Conservation (phyloP, 2,797 vertebrate genomes). For the Chelon auratus region DNA sequence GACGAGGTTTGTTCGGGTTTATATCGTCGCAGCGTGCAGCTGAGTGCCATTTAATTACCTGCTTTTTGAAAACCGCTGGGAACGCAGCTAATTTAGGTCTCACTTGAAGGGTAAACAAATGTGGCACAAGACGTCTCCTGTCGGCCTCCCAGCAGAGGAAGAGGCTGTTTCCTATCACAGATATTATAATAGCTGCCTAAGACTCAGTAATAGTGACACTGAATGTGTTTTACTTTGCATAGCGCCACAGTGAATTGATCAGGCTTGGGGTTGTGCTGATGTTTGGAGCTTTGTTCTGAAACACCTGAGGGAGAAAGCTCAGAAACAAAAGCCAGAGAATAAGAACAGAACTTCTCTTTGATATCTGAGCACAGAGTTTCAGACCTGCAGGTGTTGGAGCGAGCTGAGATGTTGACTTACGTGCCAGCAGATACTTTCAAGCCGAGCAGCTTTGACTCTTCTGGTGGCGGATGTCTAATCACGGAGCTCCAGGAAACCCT, state of each 20-base stretch:
- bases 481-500: conserved; percentile 19
- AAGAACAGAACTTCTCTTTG: conserved; percentile 29
- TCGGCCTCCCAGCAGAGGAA: conserved; percentile 55
- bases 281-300: conserved; percentile 51
- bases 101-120: conserved; percentile 76
- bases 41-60: conserved; percentile 69
- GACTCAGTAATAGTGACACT: conserved; percentile 29
- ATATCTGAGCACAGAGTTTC: neutral
- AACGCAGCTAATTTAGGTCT: conserved; percentile 66
- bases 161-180: conserved; percentile 45
- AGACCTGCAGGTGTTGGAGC: conserved; percentile 14
- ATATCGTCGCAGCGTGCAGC: conserved; percentile 13
- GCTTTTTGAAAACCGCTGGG: conserved; percentile 60
- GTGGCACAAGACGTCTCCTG: conserved; percentile 56
- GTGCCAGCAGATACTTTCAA: conserved; percentile 19
- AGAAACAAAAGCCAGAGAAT: conserved; percentile 45
- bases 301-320: conserved; percentile 25
- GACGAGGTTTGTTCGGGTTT: conserved; percentile 22
- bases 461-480: conserved; percentile 39
- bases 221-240: conserved; percentile 43
- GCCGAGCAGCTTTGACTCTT: neutral
- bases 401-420: conserved; percentile 18
- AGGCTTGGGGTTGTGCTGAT: conserved; percentile 27
- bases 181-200: conserved; percentile 38
- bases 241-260: conserved; percentile 25